phyloP scores from a whole-genome alignment of 2,113 vertebrate genomes.

The Athene noctua region DNA sequence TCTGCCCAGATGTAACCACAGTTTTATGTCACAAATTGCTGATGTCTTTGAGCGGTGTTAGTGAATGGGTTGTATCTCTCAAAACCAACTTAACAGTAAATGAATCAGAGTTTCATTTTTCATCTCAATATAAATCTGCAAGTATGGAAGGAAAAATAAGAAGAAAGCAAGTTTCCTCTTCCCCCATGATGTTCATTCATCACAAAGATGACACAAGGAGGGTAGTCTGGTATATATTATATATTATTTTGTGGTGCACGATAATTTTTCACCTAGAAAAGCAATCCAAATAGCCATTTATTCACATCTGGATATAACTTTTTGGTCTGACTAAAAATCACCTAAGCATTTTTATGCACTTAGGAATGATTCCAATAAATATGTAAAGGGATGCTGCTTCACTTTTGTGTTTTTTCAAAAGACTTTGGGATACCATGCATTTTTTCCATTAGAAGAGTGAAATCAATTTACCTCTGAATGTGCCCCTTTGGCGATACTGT shows the following conservation, averaged over 20 bases:
- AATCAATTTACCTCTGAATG: conserved; percentile 19
- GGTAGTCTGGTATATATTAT: not conserved
- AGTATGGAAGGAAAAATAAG: not conserved
- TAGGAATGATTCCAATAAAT: not conserved
- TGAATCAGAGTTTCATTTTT: not conserved
- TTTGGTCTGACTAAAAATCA: conserved; percentile 1
- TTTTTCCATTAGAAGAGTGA: not conserved
- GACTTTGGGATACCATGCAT: not conserved
- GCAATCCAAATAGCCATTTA: not conserved
- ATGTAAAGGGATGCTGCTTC: not conserved
- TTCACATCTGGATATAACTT: not conserved
- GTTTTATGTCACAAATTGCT: not conserved
- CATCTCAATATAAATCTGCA: not conserved
- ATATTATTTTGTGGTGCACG: not conserved
- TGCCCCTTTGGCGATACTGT: not conserved
- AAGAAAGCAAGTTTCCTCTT: not conserved
- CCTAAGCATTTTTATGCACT: not conserved
- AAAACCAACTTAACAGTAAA: not conserved
- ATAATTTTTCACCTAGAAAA: conserved; percentile 13
- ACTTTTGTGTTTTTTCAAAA: not conserved
- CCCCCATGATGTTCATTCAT: not conserved
- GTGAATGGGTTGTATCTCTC: not conserved
- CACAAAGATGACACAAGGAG: not conserved
- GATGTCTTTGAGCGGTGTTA: not conserved
- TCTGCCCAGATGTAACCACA: not conserved